Evolutionary conservation across 1,140 invertebrate genomes (phyloP).

Genomic region (Hyphantria cunea): DNA sequence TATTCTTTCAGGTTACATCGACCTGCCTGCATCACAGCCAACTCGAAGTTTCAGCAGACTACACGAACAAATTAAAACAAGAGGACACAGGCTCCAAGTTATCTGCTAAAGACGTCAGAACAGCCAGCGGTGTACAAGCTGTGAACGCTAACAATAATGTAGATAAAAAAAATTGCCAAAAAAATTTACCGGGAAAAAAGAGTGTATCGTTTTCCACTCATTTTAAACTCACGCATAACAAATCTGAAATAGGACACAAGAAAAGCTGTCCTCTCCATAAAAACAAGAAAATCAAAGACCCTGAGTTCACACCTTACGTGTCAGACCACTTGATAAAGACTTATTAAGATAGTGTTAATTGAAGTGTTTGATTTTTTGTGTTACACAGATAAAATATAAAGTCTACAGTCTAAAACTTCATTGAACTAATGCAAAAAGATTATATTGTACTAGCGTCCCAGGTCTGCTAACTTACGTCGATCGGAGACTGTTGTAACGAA

Average conservation of each 20-base stretch:
- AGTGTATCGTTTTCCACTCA: conserved; percentile 58
- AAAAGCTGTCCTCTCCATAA: conserved; percentile 69
- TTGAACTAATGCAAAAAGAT: too few relatives aligned
- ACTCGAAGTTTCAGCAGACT: conserved; percentile 53
- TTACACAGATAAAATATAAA: conserved; percentile 2
- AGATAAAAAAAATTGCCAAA: conserved; percentile 57
- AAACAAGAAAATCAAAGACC: conserved; percentile 67
- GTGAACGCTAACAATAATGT: conserved; percentile 31
- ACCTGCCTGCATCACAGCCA: conserved; percentile 73
- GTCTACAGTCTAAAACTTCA: not conserved
- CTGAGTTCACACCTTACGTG: conserved; percentile 56
- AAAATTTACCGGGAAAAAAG: conserved; percentile 47
- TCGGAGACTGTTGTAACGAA: too few relatives aligned
- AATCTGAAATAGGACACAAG: conserved; percentile 61
- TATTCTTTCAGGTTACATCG: conserved; percentile 58
- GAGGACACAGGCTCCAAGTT: conserved; percentile 38
- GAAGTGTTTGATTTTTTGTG: conserved; percentile 12
- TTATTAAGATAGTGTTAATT: conserved; percentile 47
- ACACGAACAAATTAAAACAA: conserved; percentile 34
- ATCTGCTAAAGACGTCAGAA: conserved; percentile 23
- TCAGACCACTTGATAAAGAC: conserved; percentile 75
- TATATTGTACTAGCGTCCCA: too few relatives aligned
- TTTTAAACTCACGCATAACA: conserved; percentile 68
- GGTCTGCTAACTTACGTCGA: too few relatives aligned
- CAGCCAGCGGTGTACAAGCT: conserved; percentile 27